These are phyloP conservation scores for Anthopleura xanthogrammica DNA, from an alignment of 92 coral and sea anemone species.

Conservation along the genomic window DNA sequence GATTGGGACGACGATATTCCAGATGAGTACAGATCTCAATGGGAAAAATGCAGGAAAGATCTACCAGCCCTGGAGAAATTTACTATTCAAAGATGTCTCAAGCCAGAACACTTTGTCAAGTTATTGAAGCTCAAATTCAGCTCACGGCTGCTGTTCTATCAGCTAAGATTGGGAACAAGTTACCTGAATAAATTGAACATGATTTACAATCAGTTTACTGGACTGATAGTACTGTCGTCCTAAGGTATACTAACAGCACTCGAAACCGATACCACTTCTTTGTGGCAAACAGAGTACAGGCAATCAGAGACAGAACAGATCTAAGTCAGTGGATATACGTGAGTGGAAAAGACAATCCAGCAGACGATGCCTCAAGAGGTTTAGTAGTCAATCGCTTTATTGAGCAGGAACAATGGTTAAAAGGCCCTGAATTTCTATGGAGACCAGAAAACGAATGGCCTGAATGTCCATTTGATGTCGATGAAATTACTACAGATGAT, in stretches of 20 bases:
- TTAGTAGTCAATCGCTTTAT: neutral
- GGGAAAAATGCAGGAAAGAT: constrained; percentile 35
- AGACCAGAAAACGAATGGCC: constrained; percentile 11
- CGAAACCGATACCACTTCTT: neutral
- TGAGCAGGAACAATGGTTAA: constrained; percentile 13
- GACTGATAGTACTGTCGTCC: constrained; percentile 6
- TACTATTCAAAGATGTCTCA: constrained; percentile 19
- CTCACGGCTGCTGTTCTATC: constrained; percentile 1
- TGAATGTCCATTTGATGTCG: too few relatives aligned
- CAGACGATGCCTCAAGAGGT: constrained; percentile 16
- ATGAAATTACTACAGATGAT: too few relatives aligned
- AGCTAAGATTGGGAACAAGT: neutral
- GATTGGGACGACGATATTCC: constrained; percentile 26
- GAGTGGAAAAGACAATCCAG: neutral
- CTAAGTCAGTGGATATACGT: neutral
- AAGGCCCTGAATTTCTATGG: constrained; percentile 16
- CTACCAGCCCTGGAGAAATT: constrained; percentile 17
- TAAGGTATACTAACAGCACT: neutral
- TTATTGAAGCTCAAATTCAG: constrained; percentile 24
- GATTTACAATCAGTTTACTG: neutral
- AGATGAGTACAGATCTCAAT: constrained; percentile 8
- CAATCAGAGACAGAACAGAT: constrained; percentile 2
- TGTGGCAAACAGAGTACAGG: neutral
- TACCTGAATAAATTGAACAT: neutral
- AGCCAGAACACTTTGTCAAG: constrained; percentile 23